A percentile compares a stretch with the other conserved stretches of the same genome.
phyloP scores from a whole-genome alignment of 2,888 invertebrate species.

The Limnephilus lunatus region DNA sequence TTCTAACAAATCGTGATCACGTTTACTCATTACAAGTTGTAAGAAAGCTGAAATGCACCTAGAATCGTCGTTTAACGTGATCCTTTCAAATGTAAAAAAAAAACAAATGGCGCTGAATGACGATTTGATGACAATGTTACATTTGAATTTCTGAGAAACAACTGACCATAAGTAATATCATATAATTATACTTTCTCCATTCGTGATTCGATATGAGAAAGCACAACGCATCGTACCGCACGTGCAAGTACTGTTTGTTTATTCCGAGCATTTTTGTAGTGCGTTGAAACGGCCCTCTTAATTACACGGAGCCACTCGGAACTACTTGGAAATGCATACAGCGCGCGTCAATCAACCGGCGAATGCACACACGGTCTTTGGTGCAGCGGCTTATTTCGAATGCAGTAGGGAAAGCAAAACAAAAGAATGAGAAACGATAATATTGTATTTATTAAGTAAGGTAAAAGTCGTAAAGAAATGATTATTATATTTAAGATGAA shows the following conservation, averaged over 20 bases:
- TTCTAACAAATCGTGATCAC: too few species aligned
- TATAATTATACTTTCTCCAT: not conserved
- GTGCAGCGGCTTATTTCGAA: not conserved
- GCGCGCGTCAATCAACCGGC: slow-evolving; percentile 16
- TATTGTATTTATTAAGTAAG: not conserved
- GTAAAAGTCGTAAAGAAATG: not conserved
- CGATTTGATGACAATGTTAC: too few species aligned
- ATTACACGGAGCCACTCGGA: slow-evolving; percentile 14
- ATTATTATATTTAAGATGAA: too few species aligned
- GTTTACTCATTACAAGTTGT: too few species aligned
- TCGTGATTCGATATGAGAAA: not conserved
- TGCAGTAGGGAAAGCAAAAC: not conserved
- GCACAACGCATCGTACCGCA: not conserved
- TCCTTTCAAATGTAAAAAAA: too few species aligned
- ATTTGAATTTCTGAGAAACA: too few species aligned
- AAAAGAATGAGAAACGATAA: not conserved
- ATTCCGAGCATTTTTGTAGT: not conserved
- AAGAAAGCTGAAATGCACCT: too few species aligned
- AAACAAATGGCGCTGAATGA: too few species aligned
- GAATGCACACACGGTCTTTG: not conserved
- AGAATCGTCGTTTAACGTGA: too few species aligned
- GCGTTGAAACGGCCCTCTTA: not conserved
- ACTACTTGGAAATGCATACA: not conserved
- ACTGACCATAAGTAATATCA: not conserved
- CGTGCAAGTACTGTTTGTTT: slow-evolving; percentile 7